A percentile compares a stretch with the other conserved stretches of the same genome.
phyloP scores from a whole-genome alignment of 2,113 vertebrate genomes.

The Ictalurus furcatus region DNA sequence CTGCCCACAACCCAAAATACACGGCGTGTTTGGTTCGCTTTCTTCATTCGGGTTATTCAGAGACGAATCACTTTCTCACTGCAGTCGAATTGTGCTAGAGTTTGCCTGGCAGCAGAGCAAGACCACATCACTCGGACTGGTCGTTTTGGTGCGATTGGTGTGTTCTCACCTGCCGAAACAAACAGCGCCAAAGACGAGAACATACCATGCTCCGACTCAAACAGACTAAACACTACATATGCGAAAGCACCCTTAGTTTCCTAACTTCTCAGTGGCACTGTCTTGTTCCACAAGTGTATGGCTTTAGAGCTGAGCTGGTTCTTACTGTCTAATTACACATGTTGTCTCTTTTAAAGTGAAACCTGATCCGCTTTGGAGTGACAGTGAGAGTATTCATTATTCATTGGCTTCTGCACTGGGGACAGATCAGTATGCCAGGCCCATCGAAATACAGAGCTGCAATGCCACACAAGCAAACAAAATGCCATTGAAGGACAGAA shows the following conservation, averaged over 20 bases:
- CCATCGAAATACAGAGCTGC: slow-evolving; percentile 62
- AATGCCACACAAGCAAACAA: slow-evolving; percentile 46
- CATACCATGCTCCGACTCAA: not conserved
- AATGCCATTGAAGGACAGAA: slow-evolving; percentile 47
- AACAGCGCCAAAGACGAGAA: not conserved
- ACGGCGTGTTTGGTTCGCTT: not conserved
- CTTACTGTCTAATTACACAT: slow-evolving; percentile 63
- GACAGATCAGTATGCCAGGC: slow-evolving; percentile 65
- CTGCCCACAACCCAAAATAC: slow-evolving; percentile 5
- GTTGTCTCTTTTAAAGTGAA: slow-evolving; percentile 66
- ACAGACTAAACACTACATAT: not conserved
- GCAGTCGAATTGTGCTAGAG: not conserved
- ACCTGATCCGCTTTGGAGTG: slow-evolving; percentile 67
- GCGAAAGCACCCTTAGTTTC: not conserved
- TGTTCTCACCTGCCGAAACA: not conserved
- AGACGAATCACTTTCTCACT: not conserved
- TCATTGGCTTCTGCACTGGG: slow-evolving; percentile 65
- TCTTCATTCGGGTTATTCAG: not conserved
- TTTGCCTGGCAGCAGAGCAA: not conserved
- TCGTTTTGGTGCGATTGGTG: not conserved
- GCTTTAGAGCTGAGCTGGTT: not conserved
- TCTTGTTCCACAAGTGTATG: not conserved
- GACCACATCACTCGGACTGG: not conserved
- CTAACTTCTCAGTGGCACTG: not conserved
- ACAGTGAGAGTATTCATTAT: slow-evolving; percentile 77